Base-by-base conservation (phyloP, 2,797 vertebrate species). In the Fratercula arctica region DNA sequence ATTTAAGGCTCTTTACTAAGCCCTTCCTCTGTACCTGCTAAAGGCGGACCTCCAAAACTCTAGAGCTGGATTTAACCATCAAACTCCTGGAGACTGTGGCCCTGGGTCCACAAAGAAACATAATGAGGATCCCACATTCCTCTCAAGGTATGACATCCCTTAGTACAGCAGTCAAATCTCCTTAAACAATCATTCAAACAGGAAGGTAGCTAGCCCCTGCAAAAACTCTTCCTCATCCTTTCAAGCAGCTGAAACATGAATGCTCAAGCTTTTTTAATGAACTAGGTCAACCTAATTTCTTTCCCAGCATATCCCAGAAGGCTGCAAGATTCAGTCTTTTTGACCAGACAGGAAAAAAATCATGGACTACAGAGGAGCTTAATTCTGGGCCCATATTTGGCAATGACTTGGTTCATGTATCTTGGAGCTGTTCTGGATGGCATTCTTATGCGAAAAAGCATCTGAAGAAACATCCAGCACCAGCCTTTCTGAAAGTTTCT, bases 1-100 rank as follows among this genome's bases (percentile, higher is more conserved):
- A 90, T 25, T 77, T 87, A 93, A 83, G 37, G 70, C 51, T 64
- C 13, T 81, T 90, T 63, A 57, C 21, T 53, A 50, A 82, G n/a
- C 35, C 41, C 23, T 89, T 91, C 53, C 46, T 77, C 46, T 4
- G 4, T 41, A 35, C 29, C 73, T 79, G 73, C 15, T 90, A n/a
- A 81, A 94, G 69, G 50, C 67, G 26, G 19, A 63, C 41, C 51
- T 85, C 48, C 21, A 74, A 68, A 94, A 68, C 17, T 70, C 35
- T 25, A 63, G 19, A 89, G 28, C 2, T 73, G 39, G 41, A 64
- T 87, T 91, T 94, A 92, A 84, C 18, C 21, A 60, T 19, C 39
- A 85, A 18, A 89, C 4, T 73, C 20, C 5, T 39, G 43, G 45
- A 61, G 16, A 54, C 15, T 56, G 11, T 41, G 26, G 28, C 13